Base-by-base conservation (phyloP, 2,888 invertebrate species). In the Reticulitermes lucifugus region DNA sequence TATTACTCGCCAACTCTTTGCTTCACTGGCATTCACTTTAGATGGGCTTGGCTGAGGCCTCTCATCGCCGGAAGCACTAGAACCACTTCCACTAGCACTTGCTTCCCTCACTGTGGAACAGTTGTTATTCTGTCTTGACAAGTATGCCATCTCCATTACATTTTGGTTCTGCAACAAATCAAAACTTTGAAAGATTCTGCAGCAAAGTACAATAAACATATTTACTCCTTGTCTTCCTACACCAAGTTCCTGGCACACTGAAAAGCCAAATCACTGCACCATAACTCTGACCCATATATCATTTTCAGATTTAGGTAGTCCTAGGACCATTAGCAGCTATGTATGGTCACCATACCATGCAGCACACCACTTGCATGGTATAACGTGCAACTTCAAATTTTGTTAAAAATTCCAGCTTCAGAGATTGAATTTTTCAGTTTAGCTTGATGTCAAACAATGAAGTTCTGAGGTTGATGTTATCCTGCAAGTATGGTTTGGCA, bases 131-230 rank as follows among this genome's bases (percentile, higher is more conserved):
- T 94, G 94, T 65, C 92, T 90, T 87, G 92, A 90, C 88, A 95
- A 91, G 90, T 94, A 94, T 81, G 95, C 94, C 93, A 95, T 94
- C 91, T 95, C 95, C 89, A 94, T 94, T 89, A 92, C 91, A 90
- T 92, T 92, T 91, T 92, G 91, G 90, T 91, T 92, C 91, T 91
- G 86, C 87, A 89, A 86, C n/a, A 55, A 55, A 55, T 25, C 81
- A 79, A 84, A 79, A 25, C 21, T 1, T 46, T 22, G 18, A 46
- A 29, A 10, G 5, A 65, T 35, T 73, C 43, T n/a, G 43, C 46
- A n/a, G 18, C n/a, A 71, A 14, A 18, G 9, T 70, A n/a, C 9
- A 82, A 1, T n/a, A 65, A 60, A 22, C 21, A 6, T 18, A 55
- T 10, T 82, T 65, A 65, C 60, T 29, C 35, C 7, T n/a, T 22